Evolutionary conservation across 1,140 invertebrate species (phyloP).

Genomic region (Agrypnia vestita): DNA sequence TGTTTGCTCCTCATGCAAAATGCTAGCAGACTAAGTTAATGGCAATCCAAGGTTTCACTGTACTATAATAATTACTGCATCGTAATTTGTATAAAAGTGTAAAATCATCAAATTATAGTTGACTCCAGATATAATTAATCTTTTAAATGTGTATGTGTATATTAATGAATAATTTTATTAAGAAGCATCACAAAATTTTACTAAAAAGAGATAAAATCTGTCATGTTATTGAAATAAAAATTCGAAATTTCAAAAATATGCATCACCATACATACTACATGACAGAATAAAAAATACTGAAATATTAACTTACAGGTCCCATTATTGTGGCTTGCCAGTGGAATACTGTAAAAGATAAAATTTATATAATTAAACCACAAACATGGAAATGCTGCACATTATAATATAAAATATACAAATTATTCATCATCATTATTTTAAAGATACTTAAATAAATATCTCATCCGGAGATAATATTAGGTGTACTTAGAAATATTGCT

Average conservation of each 20-base stretch:
- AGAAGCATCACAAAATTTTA: no score
- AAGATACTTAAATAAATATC: not conserved
- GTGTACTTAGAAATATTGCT: not conserved
- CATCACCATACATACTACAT: not conserved
- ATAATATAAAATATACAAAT: slow-evolving; percentile 62
- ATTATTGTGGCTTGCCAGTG: slow-evolving; percentile 99
- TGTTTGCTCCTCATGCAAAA: no score
- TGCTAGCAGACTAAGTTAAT: no score
- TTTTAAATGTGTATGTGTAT: no score
- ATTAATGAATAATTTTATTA: no score
- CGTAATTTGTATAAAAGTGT: no score
- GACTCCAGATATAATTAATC: no score
- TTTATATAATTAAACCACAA: slow-evolving; percentile 37
- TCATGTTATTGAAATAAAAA: not conserved
- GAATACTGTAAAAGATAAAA: slow-evolving; percentile 88
- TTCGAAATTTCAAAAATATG: not conserved
- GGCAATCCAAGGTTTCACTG: no score
- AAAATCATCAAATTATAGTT: no score
- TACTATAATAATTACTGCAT: no score
- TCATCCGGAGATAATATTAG: not conserved
- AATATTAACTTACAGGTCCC: slow-evolving; percentile 90
- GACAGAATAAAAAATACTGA: not conserved
- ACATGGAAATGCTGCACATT: slow-evolving; percentile 44
- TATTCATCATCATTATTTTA: not conserved
- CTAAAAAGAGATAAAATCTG: no score